These are phyloP conservation scores for Nyctibius grandis DNA, from an alignment of 2,797 vertebrate species.

Conservation along the genomic window DNA sequence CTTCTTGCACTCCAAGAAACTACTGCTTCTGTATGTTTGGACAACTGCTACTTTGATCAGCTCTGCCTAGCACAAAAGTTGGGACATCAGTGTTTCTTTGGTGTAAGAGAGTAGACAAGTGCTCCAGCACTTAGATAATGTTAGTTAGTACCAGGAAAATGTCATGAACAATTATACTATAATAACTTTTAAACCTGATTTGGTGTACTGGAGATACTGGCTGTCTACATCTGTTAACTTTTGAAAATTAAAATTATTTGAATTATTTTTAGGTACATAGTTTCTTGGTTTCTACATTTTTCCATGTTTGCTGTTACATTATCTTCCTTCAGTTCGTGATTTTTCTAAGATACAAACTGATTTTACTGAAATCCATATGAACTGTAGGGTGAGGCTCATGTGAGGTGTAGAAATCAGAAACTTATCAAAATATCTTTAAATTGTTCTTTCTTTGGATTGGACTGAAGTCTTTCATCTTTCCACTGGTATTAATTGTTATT, in stretches of 20 bases:
- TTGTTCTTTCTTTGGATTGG: not conserved
- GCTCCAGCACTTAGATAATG: not conserved
- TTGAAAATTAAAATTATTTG: not conserved
- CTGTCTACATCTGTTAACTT: not conserved
- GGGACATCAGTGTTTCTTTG: not conserved
- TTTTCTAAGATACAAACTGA: not conserved
- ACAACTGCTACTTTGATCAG: not conserved
- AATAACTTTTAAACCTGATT: not conserved
- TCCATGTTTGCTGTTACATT: not conserved
- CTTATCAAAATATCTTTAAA: not conserved
- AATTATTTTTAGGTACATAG: not conserved
- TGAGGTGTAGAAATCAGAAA: not conserved
- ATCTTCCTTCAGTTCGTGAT: not conserved
- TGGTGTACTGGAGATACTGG: not conserved
- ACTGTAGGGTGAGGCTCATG: fast-evolving
- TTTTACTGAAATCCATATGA: not conserved
- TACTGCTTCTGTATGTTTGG: not conserved
- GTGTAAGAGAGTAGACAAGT: not conserved
- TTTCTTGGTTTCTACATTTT: not conserved
- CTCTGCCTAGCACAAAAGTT: not conserved
- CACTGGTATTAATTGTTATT: not conserved
- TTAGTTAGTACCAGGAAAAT: not conserved
- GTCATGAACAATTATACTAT: not conserved
- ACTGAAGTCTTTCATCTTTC: not conserved
- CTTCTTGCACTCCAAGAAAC: not conserved